Conservation (phyloP, 1,140 invertebrate genomes). For the Pachypeltis micranthus region DNA sequence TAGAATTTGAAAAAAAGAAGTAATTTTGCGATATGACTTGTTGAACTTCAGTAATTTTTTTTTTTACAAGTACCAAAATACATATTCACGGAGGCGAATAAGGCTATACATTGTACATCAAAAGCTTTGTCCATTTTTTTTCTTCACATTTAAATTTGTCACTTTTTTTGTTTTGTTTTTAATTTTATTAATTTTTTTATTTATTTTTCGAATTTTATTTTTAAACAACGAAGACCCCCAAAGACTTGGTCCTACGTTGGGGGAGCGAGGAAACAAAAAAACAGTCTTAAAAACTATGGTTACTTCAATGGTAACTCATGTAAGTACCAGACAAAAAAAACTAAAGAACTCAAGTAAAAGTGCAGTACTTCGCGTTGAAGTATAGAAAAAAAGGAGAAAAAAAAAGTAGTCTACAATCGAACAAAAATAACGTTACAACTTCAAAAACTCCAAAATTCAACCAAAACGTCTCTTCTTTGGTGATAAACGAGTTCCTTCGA, state of each 20-base stretch:
- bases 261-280: constrained; percentile 4
- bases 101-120: neutral
- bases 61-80: constrained; percentile 11
- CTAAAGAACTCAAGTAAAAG: no score
- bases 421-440: no score
- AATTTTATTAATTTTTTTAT: constrained; percentile 3
- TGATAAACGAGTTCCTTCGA: no score
- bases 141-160: neutral
- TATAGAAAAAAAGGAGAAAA: no score
- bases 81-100: constrained; percentile 4
- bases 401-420: no score
- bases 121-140: constrained; percentile 2
- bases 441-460: no score
- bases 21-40: neutral
- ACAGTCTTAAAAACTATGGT: constrained; percentile 15
- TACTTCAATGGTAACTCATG: constrained; percentile 13
- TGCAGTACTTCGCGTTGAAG: no score
- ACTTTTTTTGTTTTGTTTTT: neutral
- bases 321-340: constrained; percentile 5
- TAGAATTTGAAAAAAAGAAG: constrained; percentile 1
- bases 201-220: neutral
- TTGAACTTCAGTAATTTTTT: neutral
- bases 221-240: neutral
- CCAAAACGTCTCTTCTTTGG: no score
- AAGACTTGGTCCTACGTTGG: constrained; percentile 9